Evolutionary conservation across 1,140 invertebrate genomes (phyloP).

Genomic region (Arion vulgaris): DNA sequence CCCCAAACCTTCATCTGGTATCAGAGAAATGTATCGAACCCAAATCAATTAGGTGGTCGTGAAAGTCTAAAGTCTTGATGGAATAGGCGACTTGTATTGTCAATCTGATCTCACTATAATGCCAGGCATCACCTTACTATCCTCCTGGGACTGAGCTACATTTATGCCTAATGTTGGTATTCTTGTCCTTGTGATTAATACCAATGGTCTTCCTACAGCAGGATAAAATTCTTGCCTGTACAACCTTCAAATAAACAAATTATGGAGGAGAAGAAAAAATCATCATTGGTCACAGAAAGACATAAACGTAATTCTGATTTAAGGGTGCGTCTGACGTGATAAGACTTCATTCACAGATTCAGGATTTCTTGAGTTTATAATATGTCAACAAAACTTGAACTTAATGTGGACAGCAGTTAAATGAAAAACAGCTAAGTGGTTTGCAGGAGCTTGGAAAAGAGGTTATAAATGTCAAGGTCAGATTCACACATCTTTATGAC

Average conservation of each 20-base stretch:
- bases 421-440: slow-evolving; percentile 78
- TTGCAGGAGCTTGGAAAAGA: slow-evolving; percentile 93
- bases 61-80: slow-evolving; percentile 81
- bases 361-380: slow-evolving; percentile 96
- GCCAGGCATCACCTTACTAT: slow-evolving; percentile 91
- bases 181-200: slow-evolving; percentile 90
- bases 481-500: slow-evolving; percentile 69
- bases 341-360: slow-evolving; percentile 66
- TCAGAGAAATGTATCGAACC: slow-evolving; percentile 53
- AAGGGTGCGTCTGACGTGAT: slow-evolving; percentile 46
- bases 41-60: slow-evolving; percentile 83
- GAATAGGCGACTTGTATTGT: slow-evolving; percentile 86
- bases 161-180: slow-evolving; percentile 98
- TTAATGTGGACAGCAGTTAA: slow-evolving; percentile 98
- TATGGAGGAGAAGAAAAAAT: background rate
- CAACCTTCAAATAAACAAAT: slow-evolving; percentile 19
- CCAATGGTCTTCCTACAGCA: slow-evolving; percentile 84
- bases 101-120: slow-evolving; percentile 95
- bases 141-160: slow-evolving; percentile 91
- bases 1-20: slow-evolving; percentile 73
- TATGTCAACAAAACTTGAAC: slow-evolving; percentile 95
- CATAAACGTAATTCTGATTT: slow-evolving; percentile 12
- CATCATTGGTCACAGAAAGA: background rate
- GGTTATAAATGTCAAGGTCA: slow-evolving; percentile 82
- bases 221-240: slow-evolving; percentile 70